Conservation (phyloP, 2,113 vertebrate species). For the Pluvialis apricaria region DNA sequence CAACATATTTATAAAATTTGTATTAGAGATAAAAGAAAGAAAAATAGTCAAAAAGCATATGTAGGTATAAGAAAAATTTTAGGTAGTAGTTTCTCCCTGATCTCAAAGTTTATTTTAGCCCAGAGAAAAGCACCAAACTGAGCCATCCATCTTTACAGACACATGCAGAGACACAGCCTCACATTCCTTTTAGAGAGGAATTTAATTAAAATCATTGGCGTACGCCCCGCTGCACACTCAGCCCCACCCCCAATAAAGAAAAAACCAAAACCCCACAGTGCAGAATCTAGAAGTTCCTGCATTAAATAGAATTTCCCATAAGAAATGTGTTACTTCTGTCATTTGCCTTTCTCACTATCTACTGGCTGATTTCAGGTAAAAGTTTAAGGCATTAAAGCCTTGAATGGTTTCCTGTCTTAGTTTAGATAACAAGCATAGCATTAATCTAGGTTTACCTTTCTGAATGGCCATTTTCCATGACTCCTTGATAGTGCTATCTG, state of each 20-base stretch:
- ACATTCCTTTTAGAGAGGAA: not conserved
- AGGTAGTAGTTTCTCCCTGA: not conserved
- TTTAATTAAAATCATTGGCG: not conserved
- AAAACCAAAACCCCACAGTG: not conserved
- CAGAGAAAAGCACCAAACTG: not conserved
- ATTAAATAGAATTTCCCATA: too few species aligned
- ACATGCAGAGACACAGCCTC: accelerated
- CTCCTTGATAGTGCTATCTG: not conserved
- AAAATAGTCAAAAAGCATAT: not conserved
- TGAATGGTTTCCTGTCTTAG: not conserved
- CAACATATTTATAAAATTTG: not conserved
- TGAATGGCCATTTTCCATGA: not conserved
- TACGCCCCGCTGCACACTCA: accelerated
- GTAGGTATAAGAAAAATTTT: not conserved
- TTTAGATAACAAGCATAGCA: not conserved
- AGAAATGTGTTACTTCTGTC: too few species aligned
- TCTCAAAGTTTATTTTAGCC: not conserved
- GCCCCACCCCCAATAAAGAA: too few species aligned
- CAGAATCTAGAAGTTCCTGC: not conserved
- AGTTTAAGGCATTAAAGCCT: not conserved
- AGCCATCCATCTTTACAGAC: not conserved
- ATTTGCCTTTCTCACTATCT: not conserved
- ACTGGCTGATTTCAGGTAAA: not conserved
- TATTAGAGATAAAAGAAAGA: not conserved
- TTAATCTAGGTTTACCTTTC: not conserved